Conservation (phyloP, 1,140 invertebrate genomes). For the silkworm (Bombyx mori) region DNA sequence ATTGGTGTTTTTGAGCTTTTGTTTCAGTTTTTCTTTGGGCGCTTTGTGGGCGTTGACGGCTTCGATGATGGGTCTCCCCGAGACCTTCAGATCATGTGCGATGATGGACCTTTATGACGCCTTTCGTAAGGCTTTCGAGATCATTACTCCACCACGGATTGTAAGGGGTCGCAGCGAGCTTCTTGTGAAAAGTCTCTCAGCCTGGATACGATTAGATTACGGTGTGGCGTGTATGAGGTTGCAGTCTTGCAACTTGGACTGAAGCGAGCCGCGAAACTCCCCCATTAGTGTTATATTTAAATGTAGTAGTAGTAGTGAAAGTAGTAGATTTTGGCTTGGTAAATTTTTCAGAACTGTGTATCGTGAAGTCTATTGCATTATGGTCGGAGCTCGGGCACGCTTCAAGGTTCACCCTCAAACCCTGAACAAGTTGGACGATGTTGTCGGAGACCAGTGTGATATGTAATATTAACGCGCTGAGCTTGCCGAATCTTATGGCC, state of each 20-base stretch:
- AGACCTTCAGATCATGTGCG: not conserved
- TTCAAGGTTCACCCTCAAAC: constrained; percentile 1
- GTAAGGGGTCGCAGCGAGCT: not conserved
- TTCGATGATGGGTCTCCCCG: not conserved
- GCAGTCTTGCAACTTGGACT: not conserved
- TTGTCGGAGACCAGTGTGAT: not conserved
- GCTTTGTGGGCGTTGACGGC: too few species aligned
- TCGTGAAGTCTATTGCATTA: constrained; percentile 5
- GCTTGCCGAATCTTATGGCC: not conserved
- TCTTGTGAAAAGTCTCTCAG: not conserved
- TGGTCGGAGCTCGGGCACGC: constrained; percentile 8
- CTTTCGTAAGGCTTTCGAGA: not conserved
- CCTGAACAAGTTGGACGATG: not conserved
- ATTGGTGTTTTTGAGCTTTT: not conserved
- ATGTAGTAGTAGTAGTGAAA: not conserved
- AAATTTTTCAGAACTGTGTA: not conserved
- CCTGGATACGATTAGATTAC: not conserved
- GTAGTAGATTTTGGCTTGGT: not conserved
- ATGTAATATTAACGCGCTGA: not conserved
- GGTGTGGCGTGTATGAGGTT: not conserved
- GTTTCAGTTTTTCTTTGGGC: not conserved
- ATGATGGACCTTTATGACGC: not conserved
- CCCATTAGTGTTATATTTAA: constrained; percentile 3
- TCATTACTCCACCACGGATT: not conserved
- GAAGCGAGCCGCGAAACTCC: not conserved